A percentile compares a stretch with the other conserved stretches of the same genome.
phyloP scores from a whole-genome alignment of 1,140 invertebrate species.

The Drosophila oshimai region DNA sequence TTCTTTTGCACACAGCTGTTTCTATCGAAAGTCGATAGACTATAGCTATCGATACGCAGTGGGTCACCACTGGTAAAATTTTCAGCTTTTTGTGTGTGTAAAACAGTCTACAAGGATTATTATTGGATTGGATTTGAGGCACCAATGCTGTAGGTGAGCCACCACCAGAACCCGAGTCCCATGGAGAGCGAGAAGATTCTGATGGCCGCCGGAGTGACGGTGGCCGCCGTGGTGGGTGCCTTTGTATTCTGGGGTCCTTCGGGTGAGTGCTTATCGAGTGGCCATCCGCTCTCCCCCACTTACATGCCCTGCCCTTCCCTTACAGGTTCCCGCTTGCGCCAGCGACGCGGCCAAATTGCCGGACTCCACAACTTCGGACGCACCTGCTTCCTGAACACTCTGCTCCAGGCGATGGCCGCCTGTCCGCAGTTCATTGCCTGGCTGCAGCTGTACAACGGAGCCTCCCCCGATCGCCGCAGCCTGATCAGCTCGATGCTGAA shows the following conservation, averaged over 20 bases:
- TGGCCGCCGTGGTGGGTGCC: conserved; percentile 89
- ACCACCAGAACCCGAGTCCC: not conserved
- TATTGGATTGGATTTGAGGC: too few relatives aligned
- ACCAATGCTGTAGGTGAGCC: not conserved
- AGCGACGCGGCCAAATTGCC: conserved; percentile 87
- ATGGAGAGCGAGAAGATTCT: conserved; percentile 82
- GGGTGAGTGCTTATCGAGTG: conserved; percentile 66
- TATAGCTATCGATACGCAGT: not conserved
- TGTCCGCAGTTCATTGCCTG: conserved; percentile 91
- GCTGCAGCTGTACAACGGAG: conserved; percentile 86
- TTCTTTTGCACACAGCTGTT: conserved; percentile 1
- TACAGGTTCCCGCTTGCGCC: conserved; percentile 83
- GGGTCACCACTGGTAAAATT: too few relatives aligned
- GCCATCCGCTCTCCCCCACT: too few relatives aligned
- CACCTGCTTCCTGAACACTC: conserved; percentile 93
- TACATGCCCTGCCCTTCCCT: too few relatives aligned
- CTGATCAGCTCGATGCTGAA: conserved; percentile 86
- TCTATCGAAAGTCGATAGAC: not conserved
- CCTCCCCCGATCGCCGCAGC: conserved; percentile 84
- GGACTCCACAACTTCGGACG: conserved; percentile 93
- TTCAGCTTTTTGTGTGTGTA: not conserved
- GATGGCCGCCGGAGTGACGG: conserved; percentile 88
- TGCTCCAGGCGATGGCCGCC: conserved; percentile 90
- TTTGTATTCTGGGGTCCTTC: conserved; percentile 91
- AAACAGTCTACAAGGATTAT: too few relatives aligned